A percentile compares a stretch with the other conserved stretches of the same genome.
phyloP scores from a whole-genome alignment of 2,888 invertebrate genomes.

The Lottia scabra region DNA sequence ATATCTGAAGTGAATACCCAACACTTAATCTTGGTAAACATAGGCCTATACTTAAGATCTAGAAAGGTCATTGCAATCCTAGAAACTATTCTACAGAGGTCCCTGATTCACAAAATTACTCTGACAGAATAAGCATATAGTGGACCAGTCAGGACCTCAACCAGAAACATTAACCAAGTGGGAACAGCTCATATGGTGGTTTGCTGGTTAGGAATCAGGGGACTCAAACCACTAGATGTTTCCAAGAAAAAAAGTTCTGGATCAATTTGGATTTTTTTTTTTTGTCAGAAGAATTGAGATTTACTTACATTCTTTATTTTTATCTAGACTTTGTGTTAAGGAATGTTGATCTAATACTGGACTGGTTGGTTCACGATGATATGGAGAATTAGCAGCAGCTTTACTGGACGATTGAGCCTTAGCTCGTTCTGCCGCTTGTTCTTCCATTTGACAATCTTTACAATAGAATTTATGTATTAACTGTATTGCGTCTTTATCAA shows the following conservation, averaged over 20 bases:
- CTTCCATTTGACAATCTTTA: slow-evolving; percentile 63
- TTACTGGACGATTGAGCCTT: slow-evolving; percentile 20
- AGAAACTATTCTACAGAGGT: too few species aligned
- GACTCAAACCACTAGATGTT: neutral
- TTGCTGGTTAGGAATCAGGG: too few species aligned
- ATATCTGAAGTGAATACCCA: too few species aligned
- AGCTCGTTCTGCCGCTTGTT: slow-evolving; percentile 37
- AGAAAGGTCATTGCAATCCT: too few species aligned
- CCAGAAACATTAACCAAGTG: too few species aligned
- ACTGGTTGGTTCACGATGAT: slow-evolving; percentile 34
- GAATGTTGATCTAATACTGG: slow-evolving; percentile 94
- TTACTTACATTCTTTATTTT: slow-evolving; percentile 96
- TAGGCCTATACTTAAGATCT: too few species aligned
- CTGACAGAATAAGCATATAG: too few species aligned
- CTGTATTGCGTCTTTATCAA: slow-evolving; percentile 60
- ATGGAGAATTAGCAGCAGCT: slow-evolving; percentile 24
- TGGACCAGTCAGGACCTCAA: too few species aligned
- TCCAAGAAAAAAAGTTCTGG: neutral
- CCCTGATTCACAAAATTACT: too few species aligned
- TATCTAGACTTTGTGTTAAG: slow-evolving; percentile 91
- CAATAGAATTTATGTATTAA: slow-evolving; percentile 64
- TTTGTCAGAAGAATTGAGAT: neutral
- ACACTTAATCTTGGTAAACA: too few species aligned
- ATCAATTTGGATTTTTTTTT: too few species aligned
- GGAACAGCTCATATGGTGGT: too few species aligned